Evolutionary conservation across 2,888 invertebrate species (phyloP).

Genomic region (Chelonus formosanus): DNA sequence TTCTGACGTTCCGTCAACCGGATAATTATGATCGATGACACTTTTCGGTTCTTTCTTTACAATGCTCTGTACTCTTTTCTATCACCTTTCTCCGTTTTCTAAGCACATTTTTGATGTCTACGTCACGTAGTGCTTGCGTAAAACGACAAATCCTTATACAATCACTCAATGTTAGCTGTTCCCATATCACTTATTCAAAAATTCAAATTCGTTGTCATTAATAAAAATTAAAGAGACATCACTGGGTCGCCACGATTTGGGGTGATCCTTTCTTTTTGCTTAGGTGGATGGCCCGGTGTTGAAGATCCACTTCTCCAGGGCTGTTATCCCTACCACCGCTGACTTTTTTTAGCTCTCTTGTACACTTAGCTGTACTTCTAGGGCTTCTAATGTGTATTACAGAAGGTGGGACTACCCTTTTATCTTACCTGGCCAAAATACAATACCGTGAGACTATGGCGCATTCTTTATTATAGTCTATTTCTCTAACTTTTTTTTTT

Average conservation of each 20-base stretch:
- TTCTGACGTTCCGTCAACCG: slow-evolving; percentile 46
- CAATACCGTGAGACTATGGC: slow-evolving; percentile 65
- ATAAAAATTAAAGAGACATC: slow-evolving; percentile 66
- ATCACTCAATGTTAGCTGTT: slow-evolving; percentile 41
- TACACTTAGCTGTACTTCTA: slow-evolving; percentile 1
- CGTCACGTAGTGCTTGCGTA: slow-evolving; percentile 47
- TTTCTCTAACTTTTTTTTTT: slow-evolving; percentile 51
- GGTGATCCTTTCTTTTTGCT: slow-evolving; percentile 47
- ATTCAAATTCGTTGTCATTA: slow-evolving; percentile 64
- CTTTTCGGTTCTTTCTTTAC: slow-evolving; percentile 26
- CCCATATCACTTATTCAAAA: slow-evolving; percentile 65
- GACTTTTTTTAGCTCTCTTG: no score
- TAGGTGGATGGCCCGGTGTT: slow-evolving; percentile 18
- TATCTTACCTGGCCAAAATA: slow-evolving; percentile 62
- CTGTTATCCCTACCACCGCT: no score
- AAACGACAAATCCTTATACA: slow-evolving; percentile 11
- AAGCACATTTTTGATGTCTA: slow-evolving; percentile 33
- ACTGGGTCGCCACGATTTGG: slow-evolving; percentile 48
- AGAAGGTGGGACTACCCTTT: slow-evolving; percentile 46
- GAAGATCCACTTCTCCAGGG: neutral
- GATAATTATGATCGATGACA: slow-evolving; percentile 61
- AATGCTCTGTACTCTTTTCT: slow-evolving; percentile 20
- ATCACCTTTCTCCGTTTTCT: neutral
- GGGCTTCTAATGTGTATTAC: neutral
- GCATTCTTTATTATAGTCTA: slow-evolving; percentile 52